A percentile compares a stretch with the other conserved stretches of the same genome.
Conservation (phyloP, 2,797 vertebrate species). For the Hafferia zeledoni region DNA sequence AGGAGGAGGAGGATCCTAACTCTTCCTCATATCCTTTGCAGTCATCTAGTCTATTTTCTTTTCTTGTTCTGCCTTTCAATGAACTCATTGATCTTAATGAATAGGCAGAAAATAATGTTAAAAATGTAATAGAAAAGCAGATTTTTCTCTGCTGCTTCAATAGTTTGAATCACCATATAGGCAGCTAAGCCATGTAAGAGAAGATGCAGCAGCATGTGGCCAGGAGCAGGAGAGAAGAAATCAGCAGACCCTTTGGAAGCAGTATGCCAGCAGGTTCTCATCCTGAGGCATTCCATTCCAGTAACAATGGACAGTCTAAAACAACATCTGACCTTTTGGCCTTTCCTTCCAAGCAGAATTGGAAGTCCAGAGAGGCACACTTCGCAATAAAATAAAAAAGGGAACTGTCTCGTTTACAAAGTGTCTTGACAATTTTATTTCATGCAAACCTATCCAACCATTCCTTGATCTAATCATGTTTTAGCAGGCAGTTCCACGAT, state of each 20-base stretch:
- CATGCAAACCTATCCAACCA: not conserved
- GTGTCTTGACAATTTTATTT: not conserved
- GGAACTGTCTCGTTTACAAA: not conserved
- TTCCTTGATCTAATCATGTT: not conserved
- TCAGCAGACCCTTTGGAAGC: not conserved
- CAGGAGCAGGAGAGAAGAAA: not conserved
- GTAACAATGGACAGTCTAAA: not conserved
- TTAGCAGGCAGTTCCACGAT: not conserved
- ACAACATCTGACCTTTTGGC: not conserved
- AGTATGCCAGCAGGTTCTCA: not conserved
- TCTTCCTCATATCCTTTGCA: not conserved
- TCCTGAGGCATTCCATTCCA: not conserved
- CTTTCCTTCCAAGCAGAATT: not conserved
- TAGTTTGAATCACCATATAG: not conserved
- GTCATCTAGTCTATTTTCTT: not conserved
- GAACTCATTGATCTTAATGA: not conserved
- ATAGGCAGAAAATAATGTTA: not conserved
- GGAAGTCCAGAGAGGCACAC: not conserved
- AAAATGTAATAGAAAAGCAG: not conserved
- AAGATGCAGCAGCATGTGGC: not conserved
- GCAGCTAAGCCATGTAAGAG: not conserved
- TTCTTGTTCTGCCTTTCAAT: not conserved
- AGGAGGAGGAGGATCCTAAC: not conserved
- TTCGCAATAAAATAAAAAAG: not conserved
- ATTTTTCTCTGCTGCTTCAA: not conserved